Evolutionary conservation across 2,113 vertebrate species (phyloP).

Genomic region (Micronycteris hirsuta): DNA sequence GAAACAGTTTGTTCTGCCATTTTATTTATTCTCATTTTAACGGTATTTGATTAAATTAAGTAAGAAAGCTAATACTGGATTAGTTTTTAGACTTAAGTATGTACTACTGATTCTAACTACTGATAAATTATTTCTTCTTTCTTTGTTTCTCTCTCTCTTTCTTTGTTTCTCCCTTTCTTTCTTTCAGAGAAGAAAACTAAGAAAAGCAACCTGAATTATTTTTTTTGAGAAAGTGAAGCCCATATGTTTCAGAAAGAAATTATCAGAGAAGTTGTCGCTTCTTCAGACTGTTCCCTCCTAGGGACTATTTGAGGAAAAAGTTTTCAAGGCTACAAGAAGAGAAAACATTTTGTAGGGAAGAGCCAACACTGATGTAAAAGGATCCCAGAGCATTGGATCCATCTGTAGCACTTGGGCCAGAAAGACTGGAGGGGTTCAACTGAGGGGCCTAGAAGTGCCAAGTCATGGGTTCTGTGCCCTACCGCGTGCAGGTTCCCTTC

Average conservation of each 20-base stretch:
- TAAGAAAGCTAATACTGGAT: background rate
- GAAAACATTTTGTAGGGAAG: background rate
- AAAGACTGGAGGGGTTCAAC: fast-evolving
- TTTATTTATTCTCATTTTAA: conserved; percentile 32
- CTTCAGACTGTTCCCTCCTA: background rate
- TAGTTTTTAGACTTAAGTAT: background rate
- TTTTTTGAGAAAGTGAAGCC: background rate
- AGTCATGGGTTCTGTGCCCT: background rate
- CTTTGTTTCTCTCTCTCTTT: too few species aligned
- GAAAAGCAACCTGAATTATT: background rate
- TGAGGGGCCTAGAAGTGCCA: fast-evolving
- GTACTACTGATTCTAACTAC: background rate
- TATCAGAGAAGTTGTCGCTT: background rate
- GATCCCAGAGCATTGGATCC: background rate
- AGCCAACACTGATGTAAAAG: background rate
- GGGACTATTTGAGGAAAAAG: background rate
- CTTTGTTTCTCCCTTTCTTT: background rate
- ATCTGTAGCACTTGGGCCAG: background rate
- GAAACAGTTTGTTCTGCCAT: background rate
- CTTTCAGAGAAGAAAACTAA: background rate
- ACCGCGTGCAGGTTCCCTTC: background rate
- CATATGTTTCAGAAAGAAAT: background rate
- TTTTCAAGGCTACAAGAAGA: background rate
- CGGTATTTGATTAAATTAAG: background rate
- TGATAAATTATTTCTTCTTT: background rate